phyloP scores from a whole-genome alignment of 2,113 vertebrate species.

The Sphyrna mokarran region DNA sequence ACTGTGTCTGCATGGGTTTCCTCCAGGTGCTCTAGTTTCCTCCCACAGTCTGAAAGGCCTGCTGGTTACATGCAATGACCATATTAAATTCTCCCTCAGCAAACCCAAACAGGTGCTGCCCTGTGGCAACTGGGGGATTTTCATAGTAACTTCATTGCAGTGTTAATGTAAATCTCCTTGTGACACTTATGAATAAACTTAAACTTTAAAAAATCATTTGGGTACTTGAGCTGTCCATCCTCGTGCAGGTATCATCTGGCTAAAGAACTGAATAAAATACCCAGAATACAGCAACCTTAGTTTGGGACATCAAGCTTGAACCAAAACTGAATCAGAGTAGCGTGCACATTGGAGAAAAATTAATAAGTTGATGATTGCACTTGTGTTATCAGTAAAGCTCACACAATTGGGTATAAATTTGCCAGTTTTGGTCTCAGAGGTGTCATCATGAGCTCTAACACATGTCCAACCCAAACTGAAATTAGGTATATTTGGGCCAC shows the following conservation, averaged over 20 bases:
- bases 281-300: not conserved
- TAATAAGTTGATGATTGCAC: not conserved
- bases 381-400: not conserved
- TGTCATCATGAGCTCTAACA: not conserved
- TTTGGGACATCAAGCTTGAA: not conserved
- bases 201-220: no score
- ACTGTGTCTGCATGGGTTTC: no score
- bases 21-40: no score
- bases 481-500: not conserved
- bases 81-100: no score
- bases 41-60: no score
- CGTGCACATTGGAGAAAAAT: not conserved
- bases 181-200: no score
- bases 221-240: not conserved
- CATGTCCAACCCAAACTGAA: not conserved
- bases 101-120: no score
- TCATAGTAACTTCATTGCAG: no score
- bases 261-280: not conserved
- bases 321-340: not conserved
- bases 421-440: not conserved
- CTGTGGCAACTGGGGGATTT: no score
- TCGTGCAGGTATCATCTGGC: not conserved
- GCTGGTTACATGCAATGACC: no score
- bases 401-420: not conserved
- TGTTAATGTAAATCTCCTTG: no score